Conservation (phyloP, 2,888 invertebrate species). For the Vannuccia rotundouncinata region DNA sequence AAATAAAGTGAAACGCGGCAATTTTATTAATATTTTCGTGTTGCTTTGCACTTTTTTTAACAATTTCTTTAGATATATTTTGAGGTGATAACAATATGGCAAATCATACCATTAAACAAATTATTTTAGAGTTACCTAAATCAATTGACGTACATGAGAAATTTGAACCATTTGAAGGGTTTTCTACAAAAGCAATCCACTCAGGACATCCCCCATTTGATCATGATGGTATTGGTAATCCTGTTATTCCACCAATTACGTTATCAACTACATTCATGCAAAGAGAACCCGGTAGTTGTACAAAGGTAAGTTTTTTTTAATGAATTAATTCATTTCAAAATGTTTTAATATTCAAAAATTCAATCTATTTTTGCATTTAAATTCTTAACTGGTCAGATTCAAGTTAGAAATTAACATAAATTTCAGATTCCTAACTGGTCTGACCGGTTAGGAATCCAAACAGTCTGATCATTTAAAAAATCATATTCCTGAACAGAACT, state of each 20-base stretch:
- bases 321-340: no score
- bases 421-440: no score
- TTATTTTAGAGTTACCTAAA: not conserved
- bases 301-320: not conserved
- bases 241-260: constrained; percentile 82
- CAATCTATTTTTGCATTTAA: no score
- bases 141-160: not conserved
- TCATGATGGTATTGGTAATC: constrained; percentile 33
- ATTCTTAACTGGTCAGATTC: no score
- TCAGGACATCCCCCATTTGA: constrained; percentile 31
- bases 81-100: not conserved
- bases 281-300: constrained; percentile 65
- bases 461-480: no score
- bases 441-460: no score
- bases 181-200: constrained; percentile 37
- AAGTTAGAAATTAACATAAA: no score
- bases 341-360: no score
- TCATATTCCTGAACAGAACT: no score
- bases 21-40: no score
- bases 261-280: constrained; percentile 87
- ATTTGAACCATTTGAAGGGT: constrained; percentile 37
- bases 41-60: no score
- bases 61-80: not conserved
- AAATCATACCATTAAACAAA: not conserved
- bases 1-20: no score